These are phyloP conservation scores for Malurus melanocephalus DNA, from an alignment of 2,113 vertebrate genomes.

Conservation along the genomic window DNA sequence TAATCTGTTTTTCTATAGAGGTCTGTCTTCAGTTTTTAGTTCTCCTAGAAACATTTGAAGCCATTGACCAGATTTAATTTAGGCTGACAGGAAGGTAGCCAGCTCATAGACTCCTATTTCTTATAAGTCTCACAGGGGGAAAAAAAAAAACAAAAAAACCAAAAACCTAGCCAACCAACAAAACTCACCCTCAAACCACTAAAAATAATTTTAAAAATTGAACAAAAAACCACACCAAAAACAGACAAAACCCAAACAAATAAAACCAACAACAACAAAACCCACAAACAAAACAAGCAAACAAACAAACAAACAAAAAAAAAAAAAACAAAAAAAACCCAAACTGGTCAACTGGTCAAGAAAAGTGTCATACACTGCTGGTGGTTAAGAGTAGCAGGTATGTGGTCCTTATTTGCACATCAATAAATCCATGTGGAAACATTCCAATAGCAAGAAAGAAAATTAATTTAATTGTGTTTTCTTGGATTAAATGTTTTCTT, in stretches of 20 bases:
- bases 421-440: background rate
- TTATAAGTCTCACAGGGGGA: rapidly evolving
- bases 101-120: background rate
- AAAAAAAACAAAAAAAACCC: background rate
- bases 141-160: background rate
- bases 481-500: background rate
- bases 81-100: background rate
- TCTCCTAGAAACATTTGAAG: background rate
- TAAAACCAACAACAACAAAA: too few relatives aligned
- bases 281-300: too few relatives aligned
- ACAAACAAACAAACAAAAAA: too few relatives aligned
- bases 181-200: too few relatives aligned
- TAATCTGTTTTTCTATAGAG: background rate
- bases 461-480: background rate
- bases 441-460: background rate
- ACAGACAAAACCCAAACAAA: too few relatives aligned
- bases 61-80: background rate
- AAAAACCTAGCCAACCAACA: too few relatives aligned
- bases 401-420: background rate
- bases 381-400: background rate
- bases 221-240: too few relatives aligned
- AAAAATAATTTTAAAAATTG: too few relatives aligned
- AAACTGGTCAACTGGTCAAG: rapidly evolving
- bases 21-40: background rate
- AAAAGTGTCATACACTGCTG: rapidly evolving